Evolutionary conservation across 2,888 invertebrate species (phyloP).

Genomic region (Oligia fasciuncula): DNA sequence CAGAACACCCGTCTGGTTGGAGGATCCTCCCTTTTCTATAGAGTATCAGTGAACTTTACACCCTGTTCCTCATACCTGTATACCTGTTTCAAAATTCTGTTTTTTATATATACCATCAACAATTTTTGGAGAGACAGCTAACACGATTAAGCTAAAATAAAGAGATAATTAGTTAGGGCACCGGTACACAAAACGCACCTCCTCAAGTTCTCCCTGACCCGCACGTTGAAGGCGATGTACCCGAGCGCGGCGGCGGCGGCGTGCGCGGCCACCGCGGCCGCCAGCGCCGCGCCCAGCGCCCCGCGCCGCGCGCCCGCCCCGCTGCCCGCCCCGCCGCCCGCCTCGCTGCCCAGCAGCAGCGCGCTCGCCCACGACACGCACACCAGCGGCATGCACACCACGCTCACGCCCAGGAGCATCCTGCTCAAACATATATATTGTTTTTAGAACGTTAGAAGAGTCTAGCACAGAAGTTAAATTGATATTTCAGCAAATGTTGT

Average conservation of each 20-base stretch:
- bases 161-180: neutral
- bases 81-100: neutral
- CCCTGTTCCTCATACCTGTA: too few species aligned
- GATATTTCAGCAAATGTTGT: neutral
- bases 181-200: constrained; percentile 75
- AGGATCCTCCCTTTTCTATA: too few species aligned
- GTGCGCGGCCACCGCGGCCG: constrained; percentile 94
- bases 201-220: constrained; percentile 94
- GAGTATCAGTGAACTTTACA: too few species aligned
- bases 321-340: too few species aligned
- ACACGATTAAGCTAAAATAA: too few species aligned
- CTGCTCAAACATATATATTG: neutral
- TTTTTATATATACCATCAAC: too few species aligned
- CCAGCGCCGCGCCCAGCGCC: constrained; percentile 92
- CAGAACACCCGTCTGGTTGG: too few species aligned
- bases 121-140: neutral
- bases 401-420: constrained; percentile 94
- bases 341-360: constrained; percentile 91
- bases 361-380: constrained; percentile 95
- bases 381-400: constrained; percentile 95
- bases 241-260: constrained; percentile 96
- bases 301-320: constrained; percentile 92
- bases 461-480: neutral
- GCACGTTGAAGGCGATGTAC: constrained; percentile 96
- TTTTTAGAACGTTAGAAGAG: neutral